These are phyloP conservation scores for Eucidaris tribuloides DNA, from an alignment of 35 echinoderm and acorn worm species.

Conservation along the genomic window DNA sequence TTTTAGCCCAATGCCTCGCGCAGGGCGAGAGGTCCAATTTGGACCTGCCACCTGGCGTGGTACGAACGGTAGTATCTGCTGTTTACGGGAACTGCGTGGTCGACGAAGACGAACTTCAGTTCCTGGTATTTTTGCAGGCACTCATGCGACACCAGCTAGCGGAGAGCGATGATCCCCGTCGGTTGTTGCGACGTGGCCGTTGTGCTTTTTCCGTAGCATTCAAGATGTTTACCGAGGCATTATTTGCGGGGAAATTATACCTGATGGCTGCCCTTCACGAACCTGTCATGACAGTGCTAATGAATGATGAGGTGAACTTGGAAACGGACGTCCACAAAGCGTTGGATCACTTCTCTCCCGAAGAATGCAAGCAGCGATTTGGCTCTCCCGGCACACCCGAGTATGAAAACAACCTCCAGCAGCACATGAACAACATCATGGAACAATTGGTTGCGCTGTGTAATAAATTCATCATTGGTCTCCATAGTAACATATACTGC, in stretches of 20 bases:
- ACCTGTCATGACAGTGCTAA: conserved; percentile 85
- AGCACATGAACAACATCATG: conserved; percentile 51
- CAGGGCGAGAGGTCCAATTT: conserved; percentile 53
- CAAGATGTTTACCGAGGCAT: conserved; percentile 79
- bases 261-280: conserved; percentile 95
- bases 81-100: conserved; percentile 88
- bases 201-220: conserved; percentile 81
- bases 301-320: conserved; percentile 80
- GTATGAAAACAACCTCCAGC: conserved; percentile 64
- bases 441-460: conserved; percentile 72
- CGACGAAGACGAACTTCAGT: conserved; percentile 73
- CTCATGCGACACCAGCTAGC: conserved; percentile 79
- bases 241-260: conserved; percentile 84
- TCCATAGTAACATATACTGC: conserved; percentile 81
- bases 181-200: conserved; percentile 66
- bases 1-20: conserved; percentile 58
- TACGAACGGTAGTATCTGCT: conserved; percentile 68
- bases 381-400: conserved; percentile 52
- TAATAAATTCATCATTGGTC: conserved; percentile 81
- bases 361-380: conserved; percentile 72
- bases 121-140: conserved; percentile 66
- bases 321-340: conserved; percentile 86
- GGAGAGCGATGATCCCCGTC: conserved; percentile 67
- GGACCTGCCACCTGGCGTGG: conserved; percentile 23
- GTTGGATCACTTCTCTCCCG: conserved; percentile 65